phyloP scores from a whole-genome alignment of 2,113 vertebrate species.

The Hydrochoerus hydrochaeris region DNA sequence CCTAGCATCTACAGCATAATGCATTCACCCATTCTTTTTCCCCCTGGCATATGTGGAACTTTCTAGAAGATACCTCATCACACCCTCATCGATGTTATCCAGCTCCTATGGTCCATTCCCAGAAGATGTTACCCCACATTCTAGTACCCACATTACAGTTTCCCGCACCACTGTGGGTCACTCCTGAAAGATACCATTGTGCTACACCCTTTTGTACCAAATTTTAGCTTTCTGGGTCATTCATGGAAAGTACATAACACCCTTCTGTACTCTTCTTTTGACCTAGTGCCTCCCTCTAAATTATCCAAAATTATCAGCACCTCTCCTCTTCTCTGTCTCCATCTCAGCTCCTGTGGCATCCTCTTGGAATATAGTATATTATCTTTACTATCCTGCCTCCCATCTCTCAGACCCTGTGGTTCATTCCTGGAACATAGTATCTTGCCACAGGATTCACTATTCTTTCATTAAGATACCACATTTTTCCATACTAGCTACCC shows the following conservation, averaged over 20 bases:
- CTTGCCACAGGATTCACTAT: not conserved
- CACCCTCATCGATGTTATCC: not conserved
- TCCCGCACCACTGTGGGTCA: not conserved
- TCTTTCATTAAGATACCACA: not conserved
- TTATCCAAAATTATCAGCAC: not conserved
- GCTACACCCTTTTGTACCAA: not conserved
- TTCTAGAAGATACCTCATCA: not conserved
- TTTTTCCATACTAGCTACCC: not conserved
- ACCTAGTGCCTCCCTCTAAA: not conserved
- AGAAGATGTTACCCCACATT: not conserved
- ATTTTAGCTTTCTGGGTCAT: not conserved
- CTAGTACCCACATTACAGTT: not conserved
- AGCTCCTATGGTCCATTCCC: not conserved
- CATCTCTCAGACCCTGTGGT: not conserved
- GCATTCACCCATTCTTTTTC: not conserved
- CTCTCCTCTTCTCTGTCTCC: not conserved
- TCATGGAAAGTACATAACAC: not conserved
- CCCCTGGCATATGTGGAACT: not conserved
- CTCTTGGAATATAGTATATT: not conserved
- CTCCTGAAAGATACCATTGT: too few relatives aligned
- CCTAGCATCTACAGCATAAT: not conserved
- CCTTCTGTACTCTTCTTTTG: not conserved
- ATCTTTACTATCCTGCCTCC: not conserved
- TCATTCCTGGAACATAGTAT: not conserved
- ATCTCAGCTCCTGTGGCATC: not conserved